A percentile compares a stretch with the other conserved stretches of the same genome.
These are phyloP conservation scores for Todiramphus saurophagus DNA, from an alignment of 2,113 vertebrate genomes.

Conservation along the genomic window DNA sequence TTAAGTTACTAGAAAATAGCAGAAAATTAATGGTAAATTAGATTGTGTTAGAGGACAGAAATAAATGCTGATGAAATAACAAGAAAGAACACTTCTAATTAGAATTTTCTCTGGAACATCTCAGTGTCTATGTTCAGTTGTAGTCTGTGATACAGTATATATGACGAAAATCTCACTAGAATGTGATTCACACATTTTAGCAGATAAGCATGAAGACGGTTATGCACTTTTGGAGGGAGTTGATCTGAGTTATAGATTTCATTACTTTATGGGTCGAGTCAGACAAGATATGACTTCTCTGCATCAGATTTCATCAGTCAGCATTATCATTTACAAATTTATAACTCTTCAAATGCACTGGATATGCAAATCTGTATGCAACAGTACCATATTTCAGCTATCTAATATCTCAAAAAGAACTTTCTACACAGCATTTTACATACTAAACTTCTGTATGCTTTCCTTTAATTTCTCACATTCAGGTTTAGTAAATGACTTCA, in stretches of 20 bases:
- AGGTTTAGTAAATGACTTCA: not conserved
- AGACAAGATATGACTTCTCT: not conserved
- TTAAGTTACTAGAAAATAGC: not conserved
- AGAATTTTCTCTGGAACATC: not conserved
- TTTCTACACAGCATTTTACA: not conserved
- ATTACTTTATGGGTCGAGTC: not conserved
- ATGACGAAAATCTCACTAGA: not conserved
- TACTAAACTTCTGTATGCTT: not conserved
- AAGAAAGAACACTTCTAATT: not conserved
- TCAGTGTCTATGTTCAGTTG: not conserved
- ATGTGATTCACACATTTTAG: not conserved
- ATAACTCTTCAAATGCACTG: not conserved
- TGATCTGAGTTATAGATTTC: not conserved
- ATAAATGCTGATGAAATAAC: not conserved
- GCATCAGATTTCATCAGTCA: not conserved
- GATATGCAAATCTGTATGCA: not conserved
- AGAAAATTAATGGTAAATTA: not conserved
- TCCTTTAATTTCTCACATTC: not conserved
- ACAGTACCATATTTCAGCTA: not conserved
- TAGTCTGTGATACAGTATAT: not conserved
- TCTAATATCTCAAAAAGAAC: not conserved
- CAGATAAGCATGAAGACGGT: not conserved
- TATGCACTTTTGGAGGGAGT: not conserved
- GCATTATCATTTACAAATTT: not conserved
- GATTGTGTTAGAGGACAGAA: not conserved